Evolutionary conservation across 2,888 invertebrate genomes (phyloP).

Genomic region (Ethmia dodecea): DNA sequence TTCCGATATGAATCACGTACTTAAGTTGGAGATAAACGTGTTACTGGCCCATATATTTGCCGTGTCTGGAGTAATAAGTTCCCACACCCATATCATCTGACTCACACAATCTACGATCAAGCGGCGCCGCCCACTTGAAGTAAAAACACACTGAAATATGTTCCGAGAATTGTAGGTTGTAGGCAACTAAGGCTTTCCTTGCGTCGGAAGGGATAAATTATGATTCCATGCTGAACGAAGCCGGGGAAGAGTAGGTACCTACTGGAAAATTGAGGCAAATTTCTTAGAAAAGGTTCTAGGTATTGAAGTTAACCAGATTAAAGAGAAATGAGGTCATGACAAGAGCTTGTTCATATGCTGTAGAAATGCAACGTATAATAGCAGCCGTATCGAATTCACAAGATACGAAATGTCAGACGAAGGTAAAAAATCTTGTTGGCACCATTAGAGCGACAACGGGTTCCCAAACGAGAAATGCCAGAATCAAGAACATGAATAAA

Average conservation of each 20-base stretch:
- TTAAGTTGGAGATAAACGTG: slow-evolving; percentile 46
- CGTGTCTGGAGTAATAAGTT: slow-evolving; percentile 45
- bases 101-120: slow-evolving; percentile 56
- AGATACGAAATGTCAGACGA: slow-evolving; percentile 35
- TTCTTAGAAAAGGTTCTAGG: no score
- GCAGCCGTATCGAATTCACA: no score
- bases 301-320: not conserved
- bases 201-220: slow-evolving; percentile 36
- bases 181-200: slow-evolving; percentile 33
- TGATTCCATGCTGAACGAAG: slow-evolving; percentile 38
- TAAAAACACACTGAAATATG: slow-evolving; percentile 49
- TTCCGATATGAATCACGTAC: slow-evolving; percentile 46
- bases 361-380: no score
- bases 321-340: not conserved
- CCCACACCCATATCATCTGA: slow-evolving; percentile 64
- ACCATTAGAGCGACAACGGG: slow-evolving; percentile 44
- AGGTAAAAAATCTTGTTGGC: slow-evolving; percentile 48
- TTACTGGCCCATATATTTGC: slow-evolving; percentile 36
- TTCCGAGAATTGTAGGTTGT: slow-evolving; percentile 39
- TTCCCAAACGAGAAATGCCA: slow-evolving; percentile 62
- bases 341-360: not conserved
- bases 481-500: slow-evolving; percentile 60
- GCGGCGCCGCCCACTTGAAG: slow-evolving; percentile 53
- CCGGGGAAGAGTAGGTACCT: slow-evolving; percentile 28
- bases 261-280: no score